Conservation (phyloP, 2,113 vertebrate genomes). For the Cheirogaleus medius region DNA sequence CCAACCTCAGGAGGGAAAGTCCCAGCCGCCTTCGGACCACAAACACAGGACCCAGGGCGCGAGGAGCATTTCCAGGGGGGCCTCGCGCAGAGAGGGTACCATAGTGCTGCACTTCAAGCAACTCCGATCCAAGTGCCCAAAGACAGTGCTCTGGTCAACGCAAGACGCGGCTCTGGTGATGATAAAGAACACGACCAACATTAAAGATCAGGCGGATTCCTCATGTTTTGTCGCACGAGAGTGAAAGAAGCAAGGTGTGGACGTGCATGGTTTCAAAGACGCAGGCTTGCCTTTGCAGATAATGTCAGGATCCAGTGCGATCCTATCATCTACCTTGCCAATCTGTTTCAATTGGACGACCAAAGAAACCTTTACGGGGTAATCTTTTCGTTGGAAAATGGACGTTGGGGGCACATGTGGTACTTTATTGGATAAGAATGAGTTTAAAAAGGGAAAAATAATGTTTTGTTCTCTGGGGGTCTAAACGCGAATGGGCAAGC, state of each 20-base stretch:
- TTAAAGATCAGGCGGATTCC: rapidly evolving
- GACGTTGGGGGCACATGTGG: background rate
- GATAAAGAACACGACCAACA: background rate
- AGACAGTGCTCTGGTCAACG: rapidly evolving
- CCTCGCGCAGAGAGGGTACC: rapidly evolving
- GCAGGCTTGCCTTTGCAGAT: background rate
- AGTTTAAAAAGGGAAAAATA: too few relatives aligned
- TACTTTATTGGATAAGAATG: background rate
- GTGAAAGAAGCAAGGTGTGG: background rate
- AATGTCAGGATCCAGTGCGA: background rate
- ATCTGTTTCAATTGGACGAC: background rate
- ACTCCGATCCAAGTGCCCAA: rapidly evolving
- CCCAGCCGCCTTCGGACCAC: background rate
- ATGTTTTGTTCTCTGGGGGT: background rate
- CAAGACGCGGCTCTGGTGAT: rapidly evolving
- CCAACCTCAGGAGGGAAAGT: too few relatives aligned
- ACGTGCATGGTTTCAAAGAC: background rate
- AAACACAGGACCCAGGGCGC: background rate
- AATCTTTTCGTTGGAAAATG: background rate
- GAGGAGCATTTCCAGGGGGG: background rate
- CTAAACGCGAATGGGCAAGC: rapidly evolving
- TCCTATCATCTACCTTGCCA: background rate
- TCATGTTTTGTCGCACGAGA: rapidly evolving
- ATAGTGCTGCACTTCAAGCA: background rate
- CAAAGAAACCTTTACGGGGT: background rate